Conservation (phyloP, 37 sponge, comb jelly and placozoan species). For the Dysidea cf. avara region DNA sequence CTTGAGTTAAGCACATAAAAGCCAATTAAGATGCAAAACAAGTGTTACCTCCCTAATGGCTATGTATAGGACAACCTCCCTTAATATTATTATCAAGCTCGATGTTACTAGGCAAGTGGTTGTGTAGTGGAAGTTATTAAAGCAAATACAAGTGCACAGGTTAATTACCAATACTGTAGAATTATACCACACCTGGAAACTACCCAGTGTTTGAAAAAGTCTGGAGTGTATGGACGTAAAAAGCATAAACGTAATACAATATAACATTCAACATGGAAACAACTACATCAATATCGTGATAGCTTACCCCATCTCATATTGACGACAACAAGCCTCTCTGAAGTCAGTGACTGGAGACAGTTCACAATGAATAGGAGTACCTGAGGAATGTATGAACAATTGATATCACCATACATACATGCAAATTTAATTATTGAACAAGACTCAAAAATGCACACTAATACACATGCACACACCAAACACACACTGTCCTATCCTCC, state of each 20-base stretch:
- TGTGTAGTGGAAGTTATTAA: no score
- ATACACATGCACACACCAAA: not conserved
- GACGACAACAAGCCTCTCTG: constrained; percentile 98
- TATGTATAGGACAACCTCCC: no score
- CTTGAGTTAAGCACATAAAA: no score
- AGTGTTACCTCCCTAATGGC: no score
- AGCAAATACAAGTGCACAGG: no score
- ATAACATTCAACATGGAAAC: not conserved
- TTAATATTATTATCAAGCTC: no score
- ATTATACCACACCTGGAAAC: no score
- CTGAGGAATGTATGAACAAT: not conserved
- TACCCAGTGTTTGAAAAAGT: no score
- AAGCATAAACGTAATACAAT: not conserved
- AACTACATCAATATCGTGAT: not conserved
- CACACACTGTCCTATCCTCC: no score
- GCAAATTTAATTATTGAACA: not conserved
- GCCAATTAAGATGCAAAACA: no score
- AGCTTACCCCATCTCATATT: constrained; percentile 97
- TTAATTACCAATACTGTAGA: no score
- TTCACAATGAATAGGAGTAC: constrained; percentile 96
- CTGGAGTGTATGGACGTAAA: not conserved
- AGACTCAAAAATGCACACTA: not conserved
- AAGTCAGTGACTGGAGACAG: constrained; percentile 99
- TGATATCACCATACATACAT: not conserved
- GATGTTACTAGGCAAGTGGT: no score